Conservation (phyloP, 2,113 vertebrate species). For the Entelurus aequoreus region DNA sequence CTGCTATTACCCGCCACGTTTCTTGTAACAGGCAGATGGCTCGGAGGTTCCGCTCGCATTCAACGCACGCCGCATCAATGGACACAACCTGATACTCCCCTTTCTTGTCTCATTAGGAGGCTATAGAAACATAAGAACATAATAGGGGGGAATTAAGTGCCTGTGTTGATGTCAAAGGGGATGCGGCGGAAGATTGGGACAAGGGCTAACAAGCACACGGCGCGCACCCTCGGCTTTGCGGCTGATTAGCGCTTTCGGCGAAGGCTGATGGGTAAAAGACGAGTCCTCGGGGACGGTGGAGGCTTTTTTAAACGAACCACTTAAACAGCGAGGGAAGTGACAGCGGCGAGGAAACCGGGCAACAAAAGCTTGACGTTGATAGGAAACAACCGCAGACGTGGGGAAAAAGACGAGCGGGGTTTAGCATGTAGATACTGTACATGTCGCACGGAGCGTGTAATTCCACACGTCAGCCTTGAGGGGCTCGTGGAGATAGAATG, state of each 20-base stretch:
- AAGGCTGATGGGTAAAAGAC: slow-evolving; percentile 69
- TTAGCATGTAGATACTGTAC: slow-evolving; percentile 26
- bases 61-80: slow-evolving; percentile 62
- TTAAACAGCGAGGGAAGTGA: slow-evolving; percentile 59
- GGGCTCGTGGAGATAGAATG: neutral
- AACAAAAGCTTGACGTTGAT: slow-evolving; percentile 11
- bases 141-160: slow-evolving; percentile 72
- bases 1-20: slow-evolving; percentile 65
- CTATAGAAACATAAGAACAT: slow-evolving; percentile 72
- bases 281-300: slow-evolving; percentile 53
- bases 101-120: slow-evolving; percentile 71
- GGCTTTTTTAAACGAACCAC: slow-evolving; percentile 57
- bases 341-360: slow-evolving; percentile 24
- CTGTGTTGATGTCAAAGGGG: slow-evolving; percentile 65
- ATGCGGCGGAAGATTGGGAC: slow-evolving; percentile 54
- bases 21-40: slow-evolving; percentile 67
- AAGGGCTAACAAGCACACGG: slow-evolving; percentile 60
- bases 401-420: slow-evolving; percentile 17
- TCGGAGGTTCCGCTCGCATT: slow-evolving; percentile 56
- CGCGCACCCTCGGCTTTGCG: slow-evolving; percentile 54
- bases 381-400: slow-evolving; percentile 14
- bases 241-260: slow-evolving; percentile 60
- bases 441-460: slow-evolving; percentile 5
- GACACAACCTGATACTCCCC: slow-evolving; percentile 67
- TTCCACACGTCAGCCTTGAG: slow-evolving; percentile 1